These are phyloP conservation scores for Stenchaetothrips biformis DNA, from an alignment of 2,888 invertebrate genomes.

Conservation along the genomic window DNA sequence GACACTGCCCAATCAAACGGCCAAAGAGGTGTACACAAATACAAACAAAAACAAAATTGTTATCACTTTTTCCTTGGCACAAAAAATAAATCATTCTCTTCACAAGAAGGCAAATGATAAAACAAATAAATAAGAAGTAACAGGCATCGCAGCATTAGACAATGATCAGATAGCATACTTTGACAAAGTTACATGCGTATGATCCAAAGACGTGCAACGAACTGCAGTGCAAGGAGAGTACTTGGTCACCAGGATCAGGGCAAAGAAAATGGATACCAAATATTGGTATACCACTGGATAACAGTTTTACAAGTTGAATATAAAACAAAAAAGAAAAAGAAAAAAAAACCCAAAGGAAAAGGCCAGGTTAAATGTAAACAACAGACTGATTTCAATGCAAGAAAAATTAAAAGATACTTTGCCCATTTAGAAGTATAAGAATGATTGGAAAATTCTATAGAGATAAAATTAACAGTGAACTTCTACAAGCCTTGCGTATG, in stretches of 20 bases:
- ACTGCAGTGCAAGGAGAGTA: background rate
- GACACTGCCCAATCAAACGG: background rate
- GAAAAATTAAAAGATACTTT: background rate
- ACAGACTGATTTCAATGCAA: background rate
- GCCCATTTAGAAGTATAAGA: background rate
- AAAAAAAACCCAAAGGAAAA: background rate
- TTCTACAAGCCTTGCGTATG: background rate
- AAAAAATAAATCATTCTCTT: background rate
- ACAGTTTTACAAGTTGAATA: background rate
- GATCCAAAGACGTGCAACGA: background rate
- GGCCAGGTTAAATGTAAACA: background rate
- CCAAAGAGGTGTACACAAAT: background rate
- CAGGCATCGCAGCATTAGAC: background rate
- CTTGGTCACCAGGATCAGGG: background rate
- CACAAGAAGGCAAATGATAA: background rate
- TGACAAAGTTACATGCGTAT: background rate
- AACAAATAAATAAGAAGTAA: slow-evolving; percentile 16
- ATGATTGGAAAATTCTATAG: background rate
- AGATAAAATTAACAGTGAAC: slow-evolving; percentile 9
- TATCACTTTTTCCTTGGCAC: slow-evolving; percentile 22
- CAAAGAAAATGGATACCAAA: background rate
- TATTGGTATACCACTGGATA: background rate
- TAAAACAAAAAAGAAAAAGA: background rate
- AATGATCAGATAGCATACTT: background rate
- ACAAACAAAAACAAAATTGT: background rate